phyloP scores from a whole-genome alignment of 2,888 invertebrate genomes.

The Trissonchulus latispiculum region DNA sequence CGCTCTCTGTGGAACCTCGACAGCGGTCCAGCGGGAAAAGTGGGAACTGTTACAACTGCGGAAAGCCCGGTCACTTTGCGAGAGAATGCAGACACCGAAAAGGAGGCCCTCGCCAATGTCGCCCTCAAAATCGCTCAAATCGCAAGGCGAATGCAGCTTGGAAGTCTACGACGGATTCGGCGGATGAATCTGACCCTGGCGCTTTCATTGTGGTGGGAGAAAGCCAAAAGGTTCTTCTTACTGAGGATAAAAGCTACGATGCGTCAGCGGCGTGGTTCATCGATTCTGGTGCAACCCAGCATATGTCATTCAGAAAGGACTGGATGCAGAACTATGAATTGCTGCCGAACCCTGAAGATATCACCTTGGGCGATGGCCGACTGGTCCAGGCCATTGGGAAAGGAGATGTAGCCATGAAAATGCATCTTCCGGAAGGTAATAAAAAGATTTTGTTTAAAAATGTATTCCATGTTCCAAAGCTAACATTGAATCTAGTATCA shows the following conservation, averaged over 20 bases:
- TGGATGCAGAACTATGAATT: not conserved
- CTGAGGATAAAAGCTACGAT: not conserved
- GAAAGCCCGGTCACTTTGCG: not conserved
- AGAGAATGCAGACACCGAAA: not conserved
- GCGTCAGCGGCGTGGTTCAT: not conserved
- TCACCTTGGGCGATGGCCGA: not conserved
- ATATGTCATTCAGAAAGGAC: not conserved
- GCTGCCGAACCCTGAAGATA: not conserved
- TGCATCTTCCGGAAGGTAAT: not conserved
- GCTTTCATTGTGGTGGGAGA: not conserved
- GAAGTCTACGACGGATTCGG: not conserved
- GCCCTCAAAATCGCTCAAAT: not conserved
- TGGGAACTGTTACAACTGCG: not conserved
- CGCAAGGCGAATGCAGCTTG: not conserved
- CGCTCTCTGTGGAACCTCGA: not conserved
- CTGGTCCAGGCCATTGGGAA: not conserved
- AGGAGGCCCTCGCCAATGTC: not conserved
- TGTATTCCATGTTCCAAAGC: not conserved
- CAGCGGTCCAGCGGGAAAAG: not conserved
- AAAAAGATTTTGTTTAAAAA: not conserved
- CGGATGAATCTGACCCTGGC: not conserved
- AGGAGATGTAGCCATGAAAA: not conserved
- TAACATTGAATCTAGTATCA: not conserved
- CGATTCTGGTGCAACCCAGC: constrained; percentile 7
- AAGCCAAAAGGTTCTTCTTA: not conserved